phyloP scores from a whole-genome alignment of 2,888 invertebrate genomes.

The Parnassius mnemosyne region DNA sequence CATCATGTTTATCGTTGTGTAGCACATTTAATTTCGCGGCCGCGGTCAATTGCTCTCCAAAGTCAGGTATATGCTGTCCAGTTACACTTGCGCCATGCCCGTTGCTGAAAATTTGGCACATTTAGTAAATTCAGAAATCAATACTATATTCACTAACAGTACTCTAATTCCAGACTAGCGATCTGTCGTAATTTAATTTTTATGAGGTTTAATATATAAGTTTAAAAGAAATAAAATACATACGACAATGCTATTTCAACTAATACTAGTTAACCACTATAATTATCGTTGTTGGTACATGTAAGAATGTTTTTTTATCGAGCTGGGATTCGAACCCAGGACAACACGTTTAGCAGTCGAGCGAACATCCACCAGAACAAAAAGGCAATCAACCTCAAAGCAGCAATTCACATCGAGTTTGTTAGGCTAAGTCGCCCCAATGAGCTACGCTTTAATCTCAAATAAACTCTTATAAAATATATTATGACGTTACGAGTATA shows the following conservation, averaged over 20 bases:
- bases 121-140: no score
- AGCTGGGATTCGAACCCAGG: no score
- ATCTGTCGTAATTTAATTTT: background rate
- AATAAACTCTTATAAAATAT: background rate
- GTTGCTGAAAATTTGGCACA: slow-evolving; percentile 31
- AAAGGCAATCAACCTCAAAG: no score
- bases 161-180: background rate
- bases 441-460: background rate
- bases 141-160: no score
- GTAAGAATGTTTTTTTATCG: background rate
- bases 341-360: no score
- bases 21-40: slow-evolving; percentile 43
- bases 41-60: slow-evolving; percentile 46
- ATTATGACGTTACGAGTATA: no score
- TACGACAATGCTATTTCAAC: background rate
- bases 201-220: background rate
- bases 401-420: background rate
- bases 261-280: background rate
- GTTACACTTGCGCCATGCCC: slow-evolving; percentile 41
- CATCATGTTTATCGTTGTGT: slow-evolving; percentile 41
- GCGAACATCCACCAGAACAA: no score
- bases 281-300: background rate
- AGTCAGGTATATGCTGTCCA: slow-evolving; percentile 41
- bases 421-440: background rate
- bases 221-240: background rate